Conservation (phyloP, 2,797 vertebrate genomes). For the Pelobates cultripes region DNA sequence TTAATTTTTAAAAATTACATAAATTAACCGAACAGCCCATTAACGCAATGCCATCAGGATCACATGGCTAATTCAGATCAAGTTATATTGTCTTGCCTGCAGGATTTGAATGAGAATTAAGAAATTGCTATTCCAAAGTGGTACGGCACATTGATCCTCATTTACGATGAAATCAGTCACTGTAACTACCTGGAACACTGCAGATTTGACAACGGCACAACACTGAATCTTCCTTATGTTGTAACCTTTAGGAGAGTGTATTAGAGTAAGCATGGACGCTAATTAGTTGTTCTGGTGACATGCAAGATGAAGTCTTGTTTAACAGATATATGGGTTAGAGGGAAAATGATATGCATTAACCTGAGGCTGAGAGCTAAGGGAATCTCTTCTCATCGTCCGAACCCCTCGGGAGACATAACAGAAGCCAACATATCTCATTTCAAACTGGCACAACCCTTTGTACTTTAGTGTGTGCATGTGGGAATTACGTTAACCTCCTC, state of each 20-base stretch:
- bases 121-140: conserved; percentile 78
- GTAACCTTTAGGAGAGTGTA: conserved; percentile 61
- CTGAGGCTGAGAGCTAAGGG: conserved; percentile 27
- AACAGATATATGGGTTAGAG: conserved; percentile 52
- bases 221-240: conserved; percentile 67
- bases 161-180: conserved; percentile 73
- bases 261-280: conserved; percentile 45
- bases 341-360: conserved; percentile 51
- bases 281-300: conserved; percentile 62
- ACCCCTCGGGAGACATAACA: conserved; percentile 42
- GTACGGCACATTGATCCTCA: conserved; percentile 72
- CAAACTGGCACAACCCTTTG: conserved; percentile 1
- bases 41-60: conserved; percentile 73
- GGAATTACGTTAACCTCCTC: conserved; percentile 17
- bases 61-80: conserved; percentile 77
- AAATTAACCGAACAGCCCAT: conserved; percentile 79
- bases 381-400: conserved; percentile 21
- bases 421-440: conserved; percentile 26
- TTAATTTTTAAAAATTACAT: conserved; percentile 82
- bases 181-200: conserved; percentile 71
- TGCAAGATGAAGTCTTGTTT: conserved; percentile 60
- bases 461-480: background rate
- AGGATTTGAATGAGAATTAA: conserved; percentile 79
- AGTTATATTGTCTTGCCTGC: conserved; percentile 77
- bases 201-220: conserved; percentile 59